phyloP scores from a whole-genome alignment of 2,797 vertebrate species.

The Aratinga solstitialis region DNA sequence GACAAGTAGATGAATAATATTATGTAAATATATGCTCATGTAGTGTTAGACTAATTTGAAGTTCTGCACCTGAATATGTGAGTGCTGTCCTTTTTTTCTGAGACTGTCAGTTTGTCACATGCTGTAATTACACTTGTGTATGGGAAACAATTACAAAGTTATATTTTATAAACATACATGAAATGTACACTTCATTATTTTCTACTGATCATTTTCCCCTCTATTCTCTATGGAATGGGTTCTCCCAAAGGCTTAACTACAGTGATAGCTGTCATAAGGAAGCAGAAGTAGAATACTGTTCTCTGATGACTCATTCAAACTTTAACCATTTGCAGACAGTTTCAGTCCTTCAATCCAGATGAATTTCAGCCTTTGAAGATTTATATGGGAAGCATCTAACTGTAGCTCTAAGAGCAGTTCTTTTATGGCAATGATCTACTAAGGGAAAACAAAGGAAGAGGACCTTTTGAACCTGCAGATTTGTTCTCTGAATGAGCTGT shows the following conservation, averaged over 20 bases:
- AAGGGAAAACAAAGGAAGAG: not conserved
- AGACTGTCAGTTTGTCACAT: not conserved
- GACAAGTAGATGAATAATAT: not conserved
- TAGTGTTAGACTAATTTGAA: not conserved
- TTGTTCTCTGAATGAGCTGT: not conserved
- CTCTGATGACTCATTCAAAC: not conserved
- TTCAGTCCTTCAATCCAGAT: not conserved
- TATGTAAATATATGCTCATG: not conserved
- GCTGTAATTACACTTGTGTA: not conserved
- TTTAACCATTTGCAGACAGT: not conserved
- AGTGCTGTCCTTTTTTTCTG: not conserved
- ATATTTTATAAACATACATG: not conserved
- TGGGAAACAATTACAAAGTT: not conserved
- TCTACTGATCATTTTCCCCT: not conserved
- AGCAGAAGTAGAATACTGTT: not conserved
- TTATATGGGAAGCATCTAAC: not conserved
- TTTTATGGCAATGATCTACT: not conserved
- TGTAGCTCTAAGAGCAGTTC: not conserved
- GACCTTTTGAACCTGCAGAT: not conserved
- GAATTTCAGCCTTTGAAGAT: not conserved
- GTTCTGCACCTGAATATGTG: not conserved
- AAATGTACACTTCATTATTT: not conserved
- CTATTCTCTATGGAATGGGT: rapidly evolving
- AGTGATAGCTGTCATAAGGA: not conserved
- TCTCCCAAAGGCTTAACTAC: not conserved